Percentiles rank a stretch among this genome's conserved stretches.
Evolutionary conservation across 2,113 vertebrate genomes (phyloP).

Genomic region (Glaucidium brasilianum): DNA sequence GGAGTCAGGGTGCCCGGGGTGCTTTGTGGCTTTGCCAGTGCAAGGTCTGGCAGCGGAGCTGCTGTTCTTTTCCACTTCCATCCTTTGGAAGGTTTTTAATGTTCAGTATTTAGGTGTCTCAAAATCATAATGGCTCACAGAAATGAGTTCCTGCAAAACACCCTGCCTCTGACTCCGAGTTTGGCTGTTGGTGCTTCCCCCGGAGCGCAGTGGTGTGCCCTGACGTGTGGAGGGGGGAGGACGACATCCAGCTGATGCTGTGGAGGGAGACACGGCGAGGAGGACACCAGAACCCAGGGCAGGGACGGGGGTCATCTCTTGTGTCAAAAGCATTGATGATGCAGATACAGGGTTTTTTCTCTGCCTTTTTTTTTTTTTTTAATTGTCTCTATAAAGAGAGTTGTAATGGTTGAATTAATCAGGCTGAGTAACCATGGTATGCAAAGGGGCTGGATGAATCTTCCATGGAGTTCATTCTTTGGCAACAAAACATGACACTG

Average conservation of each 20-base stretch:
- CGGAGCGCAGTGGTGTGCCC: too few relatives aligned
- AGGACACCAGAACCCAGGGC: not conserved
- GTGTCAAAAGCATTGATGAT: not conserved
- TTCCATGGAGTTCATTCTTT: not conserved
- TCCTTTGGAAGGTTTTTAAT: not conserved
- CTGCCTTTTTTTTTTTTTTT: not conserved
- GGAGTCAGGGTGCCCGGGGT: not conserved
- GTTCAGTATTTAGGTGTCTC: not conserved
- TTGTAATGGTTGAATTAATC: not conserved
- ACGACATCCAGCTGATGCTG: too few relatives aligned
- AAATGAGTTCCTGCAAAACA: not conserved
- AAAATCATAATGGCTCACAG: not conserved
- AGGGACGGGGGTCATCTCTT: not conserved
- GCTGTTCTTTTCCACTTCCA: not conserved
- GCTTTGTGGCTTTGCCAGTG: not conserved
- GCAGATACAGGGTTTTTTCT: not conserved
- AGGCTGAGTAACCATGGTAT: not conserved
- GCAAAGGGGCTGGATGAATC: not conserved
- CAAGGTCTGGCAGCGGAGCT: not conserved
- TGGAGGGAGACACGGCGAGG: rapidly evolving
- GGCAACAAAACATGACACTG: not conserved
- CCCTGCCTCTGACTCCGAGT: not conserved
- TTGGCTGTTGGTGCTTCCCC: not conserved
- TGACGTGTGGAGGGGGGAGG: rapidly evolving
- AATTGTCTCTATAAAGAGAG: not conserved